Evolutionary conservation across 1,140 invertebrate genomes (phyloP), one percentile per base, ranked within the genome.

Genomic region (Drosophila orosa): DNA sequence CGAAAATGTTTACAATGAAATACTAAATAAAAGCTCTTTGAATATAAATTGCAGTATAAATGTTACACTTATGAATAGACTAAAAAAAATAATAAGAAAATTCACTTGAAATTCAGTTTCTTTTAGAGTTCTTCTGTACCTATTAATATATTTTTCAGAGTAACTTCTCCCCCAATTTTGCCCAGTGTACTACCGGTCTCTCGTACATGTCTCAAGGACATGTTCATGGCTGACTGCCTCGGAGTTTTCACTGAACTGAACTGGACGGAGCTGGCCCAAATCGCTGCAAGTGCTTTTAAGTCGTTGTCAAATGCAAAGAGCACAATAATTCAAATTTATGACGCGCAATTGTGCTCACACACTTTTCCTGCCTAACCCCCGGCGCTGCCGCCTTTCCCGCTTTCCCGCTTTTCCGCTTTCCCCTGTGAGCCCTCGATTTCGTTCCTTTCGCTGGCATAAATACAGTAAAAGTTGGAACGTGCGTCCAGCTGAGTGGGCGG

Each of bases 251-350:
- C 68, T 71, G 55, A 48, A 22, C 54, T 47, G 37, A 74, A 66
- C 69, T 65, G 60, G 62, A 83, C 74, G 65, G 76, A 68, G 83
- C 75, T 82, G 83, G 75, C 83, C 83, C 52, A 86, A 86, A 86
- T 86, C 83, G 83, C 83, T 83, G 83, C 83, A 86, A 86, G 83
- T 86, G 83, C 83, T 87, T 87, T 86, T 77, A 86, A 86, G 83
- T 86, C 83, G 83, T 86, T 86, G 83, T 86, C 83, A 86, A 86
- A 86, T 86, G 83, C 83, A 86, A 86, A 86, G 78, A 82, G 83
- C 79, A 87, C 83, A 86, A 86, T 86, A 86, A 86, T 87, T 86
- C 83, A 86, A 86, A 86, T 86, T 86, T 86, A 86, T 86, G 83
- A 83, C 79, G 83, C 83, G 75, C 83, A 79, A 86, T 86, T 86